Base-by-base conservation (phyloP, 2,888 invertebrate genomes). In the Ophion costatus region DNA sequence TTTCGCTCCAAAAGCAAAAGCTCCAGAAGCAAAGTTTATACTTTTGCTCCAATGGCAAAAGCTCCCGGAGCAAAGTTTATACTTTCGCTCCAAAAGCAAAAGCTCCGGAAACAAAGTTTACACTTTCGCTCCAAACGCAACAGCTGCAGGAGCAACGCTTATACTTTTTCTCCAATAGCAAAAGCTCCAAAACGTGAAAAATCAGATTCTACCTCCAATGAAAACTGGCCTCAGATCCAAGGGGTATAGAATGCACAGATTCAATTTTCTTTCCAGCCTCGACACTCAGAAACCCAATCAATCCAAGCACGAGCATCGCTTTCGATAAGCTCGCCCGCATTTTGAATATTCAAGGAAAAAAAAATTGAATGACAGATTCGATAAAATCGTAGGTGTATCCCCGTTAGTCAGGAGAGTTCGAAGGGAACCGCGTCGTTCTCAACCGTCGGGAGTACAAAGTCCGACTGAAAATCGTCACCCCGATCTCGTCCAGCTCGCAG, bases 171-270 rank as follows among this genome's bases (percentile, higher is more conserved):
- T 7, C 20, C 4, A 61, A 64, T 9, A 9, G 6, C 22, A 64
- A 11, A 33, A 64, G 14, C 9, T 17, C 17, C 2, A 56, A 42
- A 51, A 69, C 24, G 22, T n/a, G 2, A 29, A 51, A 69, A 51
- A 10, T 70, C 9, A 2, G 20, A 20, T 71, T 45, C 42, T 88
- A 93, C 93, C 92, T 93, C 93, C 93, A 93, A 85, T 93, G 89
- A 69, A 93, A 90, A 24, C 88, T 92, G 6, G 91, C 91, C 82
- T 91, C 93, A 14, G 93, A 92, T 17, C 93, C 93, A 9, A 93
- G 90, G 0, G 93, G 93, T 42, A 93, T 84, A 3, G 91, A 89
- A 78, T 93, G 93, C 9, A 93, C 88, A 3, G 86, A 82, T 78
- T 80, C 71, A 20, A 71, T 59, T 38, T 77, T 69, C 9, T 59